Evolutionary conservation across 2,888 invertebrate species (phyloP), one percentile per base, ranked within the genome.

Genomic region (Beris chalybata): DNA sequence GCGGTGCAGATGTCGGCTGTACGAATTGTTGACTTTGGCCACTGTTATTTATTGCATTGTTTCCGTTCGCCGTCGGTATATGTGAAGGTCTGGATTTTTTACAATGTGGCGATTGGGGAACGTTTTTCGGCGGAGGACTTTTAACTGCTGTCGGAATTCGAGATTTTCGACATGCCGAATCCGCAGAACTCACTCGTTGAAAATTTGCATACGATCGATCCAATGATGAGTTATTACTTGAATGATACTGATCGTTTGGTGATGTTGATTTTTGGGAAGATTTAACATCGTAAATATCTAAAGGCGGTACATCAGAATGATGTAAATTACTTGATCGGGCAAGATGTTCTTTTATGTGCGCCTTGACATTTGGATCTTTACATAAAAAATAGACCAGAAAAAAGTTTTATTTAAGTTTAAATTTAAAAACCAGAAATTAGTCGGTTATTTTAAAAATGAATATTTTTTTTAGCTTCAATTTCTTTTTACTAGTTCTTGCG

Each of bases 301-400:
- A 67, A 67, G 85, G 84, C 74, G 83, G 83, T 74, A 82, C 82
- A 71, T 83, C 84, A 66, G 82, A 79, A 73, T 80, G 79, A 72
- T 79, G 80, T 59, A 80, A 78, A 76, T 80, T 81, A 72, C 84
- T 85, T 69, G 78, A 77, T 72, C 88, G 86, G 63, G 88, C 86
- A 72, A 91, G 81, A 79, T 90, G 87, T 74, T 89, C 86, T 76
- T 87, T 84, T 74, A 91, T 88, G 75, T 87, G 89, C 71, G 91
- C 91, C 82, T 93, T 93, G 79, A 94, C 87, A 80, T 90, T 89
- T 73, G 93, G 92, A 87, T 95, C 95, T 94, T 82, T 63, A 58
- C 38, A 52, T 70, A 52, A 54, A 5, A 50, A 31, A 22, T 59
- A 9, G 29, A 9, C 4, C 11, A 31, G 15, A 29, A 7, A 54